Evolutionary conservation across 2,888 invertebrate species (phyloP), one percentile per base, ranked within the genome.

Genomic region (Synergus itoensis): DNA sequence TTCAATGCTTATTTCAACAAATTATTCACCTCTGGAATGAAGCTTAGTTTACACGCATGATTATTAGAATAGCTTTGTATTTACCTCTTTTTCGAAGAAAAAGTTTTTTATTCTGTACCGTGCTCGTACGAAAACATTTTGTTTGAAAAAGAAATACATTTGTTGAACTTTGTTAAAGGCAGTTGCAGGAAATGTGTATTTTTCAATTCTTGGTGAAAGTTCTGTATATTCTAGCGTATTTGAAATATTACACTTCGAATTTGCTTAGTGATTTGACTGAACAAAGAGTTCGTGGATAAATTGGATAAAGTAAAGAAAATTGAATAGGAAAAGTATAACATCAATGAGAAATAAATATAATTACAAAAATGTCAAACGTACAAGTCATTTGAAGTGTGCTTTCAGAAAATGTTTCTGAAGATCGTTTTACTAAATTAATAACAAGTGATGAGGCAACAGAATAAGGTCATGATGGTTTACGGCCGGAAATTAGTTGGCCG

Each of bases 401-500:
- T 28, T 73, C 16, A 73, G 36, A 53, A 73, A 73, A 21, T 28
- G n/a, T n/a, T 73, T 73, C 36, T 73, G 48, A 53, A 53, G 53
- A 36, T 73, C n/a, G 53, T 53, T 73, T 73, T 53, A n/a, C 28
- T 28, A 28, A 73, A 73, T 53, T 53, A 73, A 73, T 73, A 53
- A 73, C 48, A 45, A 73, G 48, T 36, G 28, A 28, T 28, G 36
- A 28, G 73, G 48, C 53, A 73, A 73, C 36, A 36, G 53, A 53
- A 53, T 53, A n/a, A 48, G 73, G 48, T 36, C 53, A 53, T 4
- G 53, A 73, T 60, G 21, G 11, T 73, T 73, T 73, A 53, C 53
- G 48, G 73, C 53, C 73, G 73, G 73, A 73, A 73, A 73, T 73
- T 73, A 73, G 73, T 28, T 73, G 73, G 9, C n/a, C 48, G 36